Base-by-base conservation (phyloP, 2,888 invertebrate genomes). In the Callimorpha dominula region DNA sequence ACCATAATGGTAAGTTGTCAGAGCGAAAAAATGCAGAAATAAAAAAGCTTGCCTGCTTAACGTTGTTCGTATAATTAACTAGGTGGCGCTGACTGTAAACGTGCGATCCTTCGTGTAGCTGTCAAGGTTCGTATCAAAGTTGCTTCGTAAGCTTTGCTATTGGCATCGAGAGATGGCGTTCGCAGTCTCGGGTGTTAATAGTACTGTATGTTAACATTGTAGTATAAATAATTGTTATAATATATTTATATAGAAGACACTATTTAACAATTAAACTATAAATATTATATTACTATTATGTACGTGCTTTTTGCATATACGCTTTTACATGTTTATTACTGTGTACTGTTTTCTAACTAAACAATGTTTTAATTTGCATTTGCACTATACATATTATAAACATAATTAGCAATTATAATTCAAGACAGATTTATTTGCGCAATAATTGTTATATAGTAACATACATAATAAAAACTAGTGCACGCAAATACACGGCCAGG, bases 1-100 rank as follows among this genome's bases (percentile, higher is more conserved):
- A 93, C 93, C 87, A 89, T 92, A 77, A 89, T 94, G 95, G 95
- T 95, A 94, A 95, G 95, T 93, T 87, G 91, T 90, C 91, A 89
- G 91, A 90, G 90, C 77, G 85, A 86, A 84, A 85, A 85, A 81
- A 81, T 78, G 81, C 83, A 85, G 84, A 75, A 78, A 75, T 81
- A 86, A 70, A 81, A 87, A 86, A 78, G 91, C 90, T 91, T 89
- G 87, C 89, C 88, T 90, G 91, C 93, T 92, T 93, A 76, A 81
- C 83, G 87, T 88, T 91, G 89, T 81, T 81, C 78, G 81, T 83
- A 77, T 78, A 69, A 77, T 42, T 31, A 77, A 78, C 86, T 90
- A 94, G 94, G 92, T 94, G 93, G 93, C 94, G 93, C 86, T 88
- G 84, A 54, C 31, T 42, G 65, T 42, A 60, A 57, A 57, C 46